Evolutionary conservation across 92 coral and sea anemone species (phyloP), one percentile per base, ranked within the genome.

Genomic region (Micromussa lordhowensis): DNA sequence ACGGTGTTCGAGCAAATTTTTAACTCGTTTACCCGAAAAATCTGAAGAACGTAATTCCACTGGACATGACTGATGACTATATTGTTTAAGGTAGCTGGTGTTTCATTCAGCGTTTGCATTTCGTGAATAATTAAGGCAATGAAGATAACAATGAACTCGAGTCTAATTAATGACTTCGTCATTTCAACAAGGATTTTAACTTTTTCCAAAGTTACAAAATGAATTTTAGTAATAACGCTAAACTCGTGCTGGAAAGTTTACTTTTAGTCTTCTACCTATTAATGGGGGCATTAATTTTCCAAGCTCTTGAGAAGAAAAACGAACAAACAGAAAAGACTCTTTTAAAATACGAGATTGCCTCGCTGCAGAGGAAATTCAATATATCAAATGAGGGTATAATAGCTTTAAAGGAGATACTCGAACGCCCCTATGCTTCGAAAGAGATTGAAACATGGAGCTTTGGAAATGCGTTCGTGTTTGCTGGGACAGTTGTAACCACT

Each of bases 391-490:
- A 69, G 22, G 29, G 19, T 32, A 5, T 69, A 2, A 30, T 8
- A 29, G 11, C 32, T 2, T 26, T 69, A 29, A 69, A 32, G 38
- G 74, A 69, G 17, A 69, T 69, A 28, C 15, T 69, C 36, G 38
- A 29, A 9, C 29, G 74, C 12, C 74, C 74, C 11, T 69, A 69
- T 32, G 36, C 74, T 69, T 11, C 74, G 29, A 69, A 34, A 10
- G 18, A 69, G 9, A 69, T 69, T 28, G 74, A 69, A 69, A 69
- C 74, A 7, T 82, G 86, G 86, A 82, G 54, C 58, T 82, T 82
- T 68, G 86, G 86, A 21, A 82, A 82, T 49, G 86, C 86, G n/a
- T 82, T 82, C 12, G 54, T 70, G 18, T 82, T 82, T 49, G 86
- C 86, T 16, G 86, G 86, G 51, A 66, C 55, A 59, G 61, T 82